Evolutionary conservation across 2,113 vertebrate genomes (phyloP), one percentile per base, ranked within the genome.

Genomic region (Eira barbara): DNA sequence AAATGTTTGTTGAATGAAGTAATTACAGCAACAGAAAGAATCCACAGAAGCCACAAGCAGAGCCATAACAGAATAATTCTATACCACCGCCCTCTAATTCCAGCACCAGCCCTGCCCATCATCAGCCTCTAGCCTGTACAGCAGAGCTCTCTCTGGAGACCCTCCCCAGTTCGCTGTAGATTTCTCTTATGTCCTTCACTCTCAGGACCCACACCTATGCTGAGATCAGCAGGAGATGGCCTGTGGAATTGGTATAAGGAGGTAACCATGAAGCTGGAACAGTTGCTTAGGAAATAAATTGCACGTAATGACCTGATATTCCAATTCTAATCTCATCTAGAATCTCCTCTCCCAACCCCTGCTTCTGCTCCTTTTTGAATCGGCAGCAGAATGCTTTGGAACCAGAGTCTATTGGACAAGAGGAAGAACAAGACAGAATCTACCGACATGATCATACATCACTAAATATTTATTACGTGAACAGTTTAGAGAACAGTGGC

Each of bases 271-370:
- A 91, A 86, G 90, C 91, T 0, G 0, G 63, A 93, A 95, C 91
- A 97, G 80, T 90, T 95, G 90, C 59, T 95, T 92, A 52, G 85
- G 96, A 98, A 98, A 96, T 93, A 94, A 96, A 84, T 94, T 96
- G n/a, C 97, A 97, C 96, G 96, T 92, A 97, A 97, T 97, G 90
- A 95, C 83, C 91, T n/a, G 57, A 57, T 80, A 36, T 71, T 97
- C 49, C 59, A 90, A 78, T 92, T 67, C 86, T 49, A 63, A 95
- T 65, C 57, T 93, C 39, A 6, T 74, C 80, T 98, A 95, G 96
- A 79, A 57, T 36, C 47, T 71, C 8, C 63, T 61, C 69, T 87
- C 20, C 18, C 57, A 69, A 1, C 0, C 69, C 65, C 47, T n/a
- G 89, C 34, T 73, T 76, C 74, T 96, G 91, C 6, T 97, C 36